Percentiles rank a stretch among this genome's conserved stretches.
Evolutionary conservation across 2,113 vertebrate species (phyloP).

Genomic region (Pongo abelii): DNA sequence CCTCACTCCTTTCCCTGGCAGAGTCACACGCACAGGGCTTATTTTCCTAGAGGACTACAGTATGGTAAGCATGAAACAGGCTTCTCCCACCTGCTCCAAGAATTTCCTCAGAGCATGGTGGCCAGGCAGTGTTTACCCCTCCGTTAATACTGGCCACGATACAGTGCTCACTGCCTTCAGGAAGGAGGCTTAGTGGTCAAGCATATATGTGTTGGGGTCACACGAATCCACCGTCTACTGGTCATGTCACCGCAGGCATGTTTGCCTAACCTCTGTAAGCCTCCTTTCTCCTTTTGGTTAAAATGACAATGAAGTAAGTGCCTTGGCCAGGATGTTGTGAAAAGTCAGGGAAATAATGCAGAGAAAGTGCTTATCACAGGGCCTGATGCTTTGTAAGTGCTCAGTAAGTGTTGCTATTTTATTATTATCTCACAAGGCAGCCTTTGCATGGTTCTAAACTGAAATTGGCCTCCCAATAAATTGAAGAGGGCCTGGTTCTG

Average conservation of each 20-base stretch:
- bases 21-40: neutral
- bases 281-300: neutral
- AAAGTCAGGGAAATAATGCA: neutral
- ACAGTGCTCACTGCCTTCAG: neutral
- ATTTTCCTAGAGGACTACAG: neutral
- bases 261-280: neutral
- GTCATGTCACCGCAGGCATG: neutral
- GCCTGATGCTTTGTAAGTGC: neutral
- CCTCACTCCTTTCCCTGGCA: neutral
- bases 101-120: neutral
- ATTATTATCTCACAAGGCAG: conserved; percentile 33
- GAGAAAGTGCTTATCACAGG: neutral
- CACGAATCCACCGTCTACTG: neutral
- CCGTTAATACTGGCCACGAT: neutral
- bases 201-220: neutral
- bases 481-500: neutral
- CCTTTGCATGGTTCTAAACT: conserved; percentile 29
- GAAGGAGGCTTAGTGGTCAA: neutral
- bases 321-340: neutral
- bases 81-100: neutral
- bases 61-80: neutral
- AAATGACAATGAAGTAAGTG: conserved; percentile 28
- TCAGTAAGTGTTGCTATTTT: conserved; percentile 1
- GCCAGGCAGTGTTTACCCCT: neutral
- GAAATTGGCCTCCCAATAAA: conserved; percentile 35